A percentile compares a stretch with the other conserved stretches of the same genome.
phyloP scores from a whole-genome alignment of 2,113 vertebrate genomes.

The Andinoacara biseriatus region DNA sequence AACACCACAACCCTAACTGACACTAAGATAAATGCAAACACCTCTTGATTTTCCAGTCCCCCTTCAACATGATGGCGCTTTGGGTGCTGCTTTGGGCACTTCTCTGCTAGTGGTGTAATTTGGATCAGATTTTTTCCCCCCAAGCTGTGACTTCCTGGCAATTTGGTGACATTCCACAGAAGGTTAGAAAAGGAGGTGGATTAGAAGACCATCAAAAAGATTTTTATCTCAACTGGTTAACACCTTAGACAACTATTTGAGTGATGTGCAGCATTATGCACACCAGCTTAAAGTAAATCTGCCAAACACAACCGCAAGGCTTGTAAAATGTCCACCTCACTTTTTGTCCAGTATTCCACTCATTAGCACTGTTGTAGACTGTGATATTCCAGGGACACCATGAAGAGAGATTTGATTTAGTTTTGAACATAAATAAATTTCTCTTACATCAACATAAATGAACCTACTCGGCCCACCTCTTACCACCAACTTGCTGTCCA shows the following conservation, averaged over 20 bases:
- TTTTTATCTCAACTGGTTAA: neutral
- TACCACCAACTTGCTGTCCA: conserved; percentile 11
- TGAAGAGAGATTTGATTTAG: neutral
- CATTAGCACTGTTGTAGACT: neutral
- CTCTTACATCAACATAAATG: conserved; percentile 27
- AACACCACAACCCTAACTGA: too few relatives aligned
- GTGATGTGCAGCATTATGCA: neutral
- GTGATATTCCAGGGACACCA: neutral
- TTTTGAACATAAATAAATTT: conserved; percentile 17
- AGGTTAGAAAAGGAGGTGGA: neutral
- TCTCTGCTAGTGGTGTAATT: neutral
- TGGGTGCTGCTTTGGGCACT: too few relatives aligned
- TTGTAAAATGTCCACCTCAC: neutral
- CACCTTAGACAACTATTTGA: neutral
- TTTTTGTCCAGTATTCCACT: neutral
- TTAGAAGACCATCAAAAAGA: neutral
- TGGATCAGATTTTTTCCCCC: neutral
- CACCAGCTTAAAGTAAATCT: neutral
- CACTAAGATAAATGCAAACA: too few relatives aligned
- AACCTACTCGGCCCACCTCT: conserved; percentile 11
- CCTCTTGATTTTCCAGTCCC: too few relatives aligned
- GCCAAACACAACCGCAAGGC: neutral
- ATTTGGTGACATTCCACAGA: neutral
- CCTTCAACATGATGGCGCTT: too few relatives aligned
- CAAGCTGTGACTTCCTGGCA: neutral